Percentiles rank a stretch among this genome's conserved stretches.
These are phyloP conservation scores for Lates japonicus DNA, from an alignment of 2,797 vertebrate genomes.

Conservation along the genomic window DNA sequence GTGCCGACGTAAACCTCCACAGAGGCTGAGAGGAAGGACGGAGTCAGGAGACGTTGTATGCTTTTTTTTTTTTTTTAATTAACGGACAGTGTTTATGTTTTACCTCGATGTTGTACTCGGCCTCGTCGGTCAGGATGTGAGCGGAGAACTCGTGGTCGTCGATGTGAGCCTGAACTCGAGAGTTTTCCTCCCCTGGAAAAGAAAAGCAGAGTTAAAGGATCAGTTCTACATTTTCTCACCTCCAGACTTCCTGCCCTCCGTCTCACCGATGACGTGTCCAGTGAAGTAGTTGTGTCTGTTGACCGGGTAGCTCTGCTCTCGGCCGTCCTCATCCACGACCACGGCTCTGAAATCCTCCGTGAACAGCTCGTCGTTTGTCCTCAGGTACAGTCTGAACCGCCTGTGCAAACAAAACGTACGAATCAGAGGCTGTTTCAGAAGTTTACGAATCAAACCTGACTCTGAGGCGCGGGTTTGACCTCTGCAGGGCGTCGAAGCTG, in stretches of 20 bases:
- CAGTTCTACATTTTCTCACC: not conserved
- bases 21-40: conserved; percentile 88
- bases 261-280: conserved; percentile 92
- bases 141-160: conserved; percentile 92
- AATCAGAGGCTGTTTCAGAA: not conserved
- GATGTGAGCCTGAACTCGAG: conserved; percentile 94
- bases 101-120: conserved; percentile 95
- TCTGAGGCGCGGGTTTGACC: conserved; percentile 75
- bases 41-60: not conserved
- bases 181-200: conserved; percentile 92
- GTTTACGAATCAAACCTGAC: not conserved
- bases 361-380: conserved; percentile 93
- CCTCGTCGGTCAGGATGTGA: conserved; percentile 91
- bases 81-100: not conserved
- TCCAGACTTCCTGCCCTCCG: not conserved
- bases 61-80: not conserved
- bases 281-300: conserved; percentile 94
- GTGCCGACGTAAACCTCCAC: conserved; percentile 91
- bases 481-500: conserved; percentile 92
- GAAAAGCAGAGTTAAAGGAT: not conserved
- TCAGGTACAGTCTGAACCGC: conserved; percentile 94
- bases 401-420: conserved; percentile 65
- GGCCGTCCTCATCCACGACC: conserved; percentile 88
- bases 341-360: conserved; percentile 90
- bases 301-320: conserved; percentile 81